phyloP scores from a whole-genome alignment of 2,888 invertebrate species.

The Pogonocherus hispidulus region DNA sequence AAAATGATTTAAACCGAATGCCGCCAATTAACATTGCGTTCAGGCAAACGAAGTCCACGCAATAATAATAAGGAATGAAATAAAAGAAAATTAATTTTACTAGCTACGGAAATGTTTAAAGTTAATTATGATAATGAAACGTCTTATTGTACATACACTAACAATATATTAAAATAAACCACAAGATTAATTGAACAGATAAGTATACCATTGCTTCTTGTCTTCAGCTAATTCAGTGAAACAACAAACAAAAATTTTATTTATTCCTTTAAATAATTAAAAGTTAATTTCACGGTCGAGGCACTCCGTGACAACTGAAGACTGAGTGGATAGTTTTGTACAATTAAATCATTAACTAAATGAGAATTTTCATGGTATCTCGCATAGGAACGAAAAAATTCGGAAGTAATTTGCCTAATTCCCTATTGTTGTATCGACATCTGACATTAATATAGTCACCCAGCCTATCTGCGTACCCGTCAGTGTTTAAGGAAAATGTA shows the following conservation, averaged over 20 bases:
- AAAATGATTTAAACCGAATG: conserved; percentile 5
- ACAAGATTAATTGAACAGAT: conserved; percentile 49
- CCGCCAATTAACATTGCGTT: conserved; percentile 18
- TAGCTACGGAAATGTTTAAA: conserved; percentile 23
- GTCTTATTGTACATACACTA: conserved; percentile 32
- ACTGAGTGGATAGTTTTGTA: conserved; percentile 56
- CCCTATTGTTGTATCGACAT: conserved; percentile 53
- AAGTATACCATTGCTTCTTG: conserved; percentile 45
- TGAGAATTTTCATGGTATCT: conserved; percentile 62
- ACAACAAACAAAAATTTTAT: conserved; percentile 56
- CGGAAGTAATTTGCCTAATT: conserved; percentile 59
- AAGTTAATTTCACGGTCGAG: conserved; percentile 65
- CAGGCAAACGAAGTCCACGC: background rate
- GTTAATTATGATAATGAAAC: conserved; percentile 34
- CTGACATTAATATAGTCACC: conserved; percentile 41
- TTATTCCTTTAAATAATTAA: conserved; percentile 63
- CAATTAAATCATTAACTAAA: conserved; percentile 65
- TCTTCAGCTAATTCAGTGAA: conserved; percentile 50
- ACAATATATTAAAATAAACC: conserved; percentile 33
- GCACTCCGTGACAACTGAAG: conserved; percentile 57
- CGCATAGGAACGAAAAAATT: conserved; percentile 51
- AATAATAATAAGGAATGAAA: background rate
- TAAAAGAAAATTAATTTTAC: conserved; percentile 19
- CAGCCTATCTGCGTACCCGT: conserved; percentile 21
- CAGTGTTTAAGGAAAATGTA: conserved; percentile 12